These are phyloP conservation scores for Zophobas morio DNA, from an alignment of 1,140 invertebrate species.

Conservation along the genomic window DNA sequence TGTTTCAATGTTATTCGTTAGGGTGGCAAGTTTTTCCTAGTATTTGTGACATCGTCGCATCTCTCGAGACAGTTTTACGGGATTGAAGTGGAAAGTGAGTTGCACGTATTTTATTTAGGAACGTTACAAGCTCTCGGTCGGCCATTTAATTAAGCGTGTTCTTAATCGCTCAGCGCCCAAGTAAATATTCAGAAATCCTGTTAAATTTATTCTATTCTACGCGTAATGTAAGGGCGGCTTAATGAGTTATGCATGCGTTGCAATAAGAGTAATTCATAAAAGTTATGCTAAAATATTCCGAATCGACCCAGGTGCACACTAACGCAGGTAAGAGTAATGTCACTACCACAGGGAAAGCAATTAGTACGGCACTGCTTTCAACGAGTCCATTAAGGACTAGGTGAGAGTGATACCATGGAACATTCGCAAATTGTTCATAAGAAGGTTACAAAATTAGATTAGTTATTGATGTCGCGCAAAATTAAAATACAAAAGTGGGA, in stretches of 20 bases:
- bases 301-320: slow-evolving; percentile 36
- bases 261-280: slow-evolving; percentile 39
- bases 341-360: slow-evolving; percentile 24
- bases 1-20: neutral
- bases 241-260: slow-evolving; percentile 42
- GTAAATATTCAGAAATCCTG: slow-evolving; percentile 46
- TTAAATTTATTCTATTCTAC: slow-evolving; percentile 34
- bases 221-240: slow-evolving; percentile 26
- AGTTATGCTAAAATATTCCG: slow-evolving; percentile 40
- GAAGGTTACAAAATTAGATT: slow-evolving; percentile 3
- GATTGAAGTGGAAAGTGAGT: slow-evolving; percentile 31
- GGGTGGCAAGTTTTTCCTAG: slow-evolving; percentile 14
- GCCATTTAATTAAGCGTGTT: slow-evolving; percentile 47
- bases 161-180: slow-evolving; percentile 35
- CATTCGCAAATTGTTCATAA: slow-evolving; percentile 11
- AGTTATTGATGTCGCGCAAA: neutral
- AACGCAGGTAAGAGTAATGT: slow-evolving; percentile 28
- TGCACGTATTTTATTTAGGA: slow-evolving; percentile 47
- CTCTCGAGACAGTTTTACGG: slow-evolving; percentile 23
- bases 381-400: slow-evolving; percentile 20
- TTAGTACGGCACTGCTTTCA: slow-evolving; percentile 30
- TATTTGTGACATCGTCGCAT: slow-evolving; percentile 16
- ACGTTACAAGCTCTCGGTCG: slow-evolving; percentile 27
- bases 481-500: too few species aligned
- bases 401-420: slow-evolving; percentile 10